A percentile compares a stretch with the other conserved stretches of the same genome.
phyloP scores from a whole-genome alignment of 2,113 vertebrate species.

The Nerophis lumbriciformis region DNA sequence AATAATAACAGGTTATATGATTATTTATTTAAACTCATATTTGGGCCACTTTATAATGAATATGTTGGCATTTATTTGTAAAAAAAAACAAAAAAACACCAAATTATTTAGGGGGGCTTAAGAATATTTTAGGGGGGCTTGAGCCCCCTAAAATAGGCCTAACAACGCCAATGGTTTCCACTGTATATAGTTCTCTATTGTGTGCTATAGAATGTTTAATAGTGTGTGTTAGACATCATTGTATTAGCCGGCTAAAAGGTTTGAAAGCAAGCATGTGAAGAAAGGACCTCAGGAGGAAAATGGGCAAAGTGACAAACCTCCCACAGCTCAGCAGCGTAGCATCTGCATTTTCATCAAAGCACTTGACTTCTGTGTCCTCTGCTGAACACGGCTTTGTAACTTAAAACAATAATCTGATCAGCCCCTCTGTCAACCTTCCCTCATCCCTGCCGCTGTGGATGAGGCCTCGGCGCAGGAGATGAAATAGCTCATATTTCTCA shows the following conservation, averaged over 20 bases:
- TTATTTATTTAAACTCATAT: too few relatives aligned
- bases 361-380: slow-evolving; percentile 30
- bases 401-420: slow-evolving; percentile 58
- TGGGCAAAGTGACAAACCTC: slow-evolving; percentile 43
- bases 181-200: too few relatives aligned
- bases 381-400: slow-evolving; percentile 39
- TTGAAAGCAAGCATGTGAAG: slow-evolving; percentile 24
- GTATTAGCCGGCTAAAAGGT: slow-evolving; percentile 27
- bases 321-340: slow-evolving; percentile 29
- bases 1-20: too few relatives aligned
- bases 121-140: too few relatives aligned
- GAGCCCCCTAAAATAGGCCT: too few relatives aligned
- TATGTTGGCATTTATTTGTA: too few relatives aligned
- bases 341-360: slow-evolving; percentile 60
- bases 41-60: too few relatives aligned
- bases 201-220: neutral
- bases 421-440: slow-evolving; percentile 28
- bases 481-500: slow-evolving; percentile 64
- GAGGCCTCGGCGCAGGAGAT: slow-evolving; percentile 55
- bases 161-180: too few relatives aligned
- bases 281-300: slow-evolving; percentile 12
- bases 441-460: slow-evolving; percentile 31
- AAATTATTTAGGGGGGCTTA: too few relatives aligned
- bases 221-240: slow-evolving; percentile 13
- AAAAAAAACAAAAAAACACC: too few relatives aligned